These are phyloP conservation scores for Apolygus lucorum DNA, from an alignment of 1,140 invertebrate genomes.

Conservation along the genomic window DNA sequence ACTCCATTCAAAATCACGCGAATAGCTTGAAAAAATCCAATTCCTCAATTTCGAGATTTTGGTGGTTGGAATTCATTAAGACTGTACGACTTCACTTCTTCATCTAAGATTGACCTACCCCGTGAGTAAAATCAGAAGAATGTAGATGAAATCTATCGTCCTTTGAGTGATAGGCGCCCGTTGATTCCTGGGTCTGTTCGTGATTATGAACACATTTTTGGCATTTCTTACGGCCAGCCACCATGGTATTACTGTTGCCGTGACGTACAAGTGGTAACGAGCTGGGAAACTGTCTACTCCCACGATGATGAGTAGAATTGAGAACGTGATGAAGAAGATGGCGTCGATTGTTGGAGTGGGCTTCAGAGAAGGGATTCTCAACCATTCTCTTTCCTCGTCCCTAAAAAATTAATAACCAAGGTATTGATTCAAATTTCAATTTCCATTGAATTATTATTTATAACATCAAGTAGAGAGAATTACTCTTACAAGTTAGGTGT, in stretches of 20 bases:
- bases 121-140: neutral
- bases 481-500: no score
- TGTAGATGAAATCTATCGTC: neutral
- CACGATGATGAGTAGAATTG: neutral
- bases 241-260: neutral
- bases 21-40: no score
- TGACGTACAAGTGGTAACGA: neutral
- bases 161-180: neutral
- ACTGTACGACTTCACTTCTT: no score
- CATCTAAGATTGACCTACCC: no score
- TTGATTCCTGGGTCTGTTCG: neutral
- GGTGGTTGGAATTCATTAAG: no score
- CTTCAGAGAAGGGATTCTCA: neutral
- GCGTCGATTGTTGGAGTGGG: neutral
- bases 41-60: no score
- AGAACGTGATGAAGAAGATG: neutral
- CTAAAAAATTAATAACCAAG: no score
- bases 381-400: neutral
- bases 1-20: no score
- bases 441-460: no score
- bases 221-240: neutral
- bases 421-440: no score
- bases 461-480: no score
- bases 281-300: neutral
- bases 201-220: neutral